Evolutionary conservation across 1,140 invertebrate genomes (phyloP).

Genomic region (Arion vulgaris): DNA sequence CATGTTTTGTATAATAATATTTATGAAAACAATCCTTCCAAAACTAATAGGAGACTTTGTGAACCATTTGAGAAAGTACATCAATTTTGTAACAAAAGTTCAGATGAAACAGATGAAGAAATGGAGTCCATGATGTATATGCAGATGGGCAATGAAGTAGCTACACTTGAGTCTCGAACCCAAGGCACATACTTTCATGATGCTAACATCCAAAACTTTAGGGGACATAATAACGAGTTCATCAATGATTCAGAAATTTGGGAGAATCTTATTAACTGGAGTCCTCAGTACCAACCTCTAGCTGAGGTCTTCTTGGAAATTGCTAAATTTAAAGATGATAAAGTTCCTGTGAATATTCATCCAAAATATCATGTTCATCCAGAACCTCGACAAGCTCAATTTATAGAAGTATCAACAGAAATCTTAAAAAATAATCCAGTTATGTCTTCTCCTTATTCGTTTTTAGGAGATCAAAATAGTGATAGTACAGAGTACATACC

Average conservation of each 20-base stretch:
- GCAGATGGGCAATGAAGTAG: background rate
- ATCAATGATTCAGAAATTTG: constrained; percentile 98
- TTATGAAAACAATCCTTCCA: too few relatives aligned
- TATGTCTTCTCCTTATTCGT: constrained; percentile 44
- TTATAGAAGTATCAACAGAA: constrained; percentile 66
- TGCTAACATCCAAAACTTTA: constrained; percentile 87
- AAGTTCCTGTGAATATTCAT: constrained; percentile 73
- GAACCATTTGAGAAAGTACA: too few relatives aligned
- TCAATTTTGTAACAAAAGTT: too few relatives aligned
- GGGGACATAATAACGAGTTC: constrained; percentile 89
- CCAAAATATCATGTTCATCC: constrained; percentile 55
- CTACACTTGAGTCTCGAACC: background rate
- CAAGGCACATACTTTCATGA: constrained; percentile 71
- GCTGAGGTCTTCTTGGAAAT: constrained; percentile 98
- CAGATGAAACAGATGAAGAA: too few relatives aligned
- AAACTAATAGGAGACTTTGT: too few relatives aligned
- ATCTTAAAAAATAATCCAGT: constrained; percentile 70
- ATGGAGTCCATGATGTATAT: background rate
- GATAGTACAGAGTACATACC: constrained; percentile 4
- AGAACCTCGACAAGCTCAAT: constrained; percentile 48
- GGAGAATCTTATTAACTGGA: constrained; percentile 98
- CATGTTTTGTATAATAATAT: too few relatives aligned
- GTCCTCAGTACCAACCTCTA: constrained; percentile 95
- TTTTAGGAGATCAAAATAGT: constrained; percentile 46
- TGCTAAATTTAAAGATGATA: constrained; percentile 94